Evolutionary conservation across 2,797 vertebrate genomes (phyloP), one percentile per base, ranked within the genome.

Genomic region (Champsocephalus gunnari): DNA sequence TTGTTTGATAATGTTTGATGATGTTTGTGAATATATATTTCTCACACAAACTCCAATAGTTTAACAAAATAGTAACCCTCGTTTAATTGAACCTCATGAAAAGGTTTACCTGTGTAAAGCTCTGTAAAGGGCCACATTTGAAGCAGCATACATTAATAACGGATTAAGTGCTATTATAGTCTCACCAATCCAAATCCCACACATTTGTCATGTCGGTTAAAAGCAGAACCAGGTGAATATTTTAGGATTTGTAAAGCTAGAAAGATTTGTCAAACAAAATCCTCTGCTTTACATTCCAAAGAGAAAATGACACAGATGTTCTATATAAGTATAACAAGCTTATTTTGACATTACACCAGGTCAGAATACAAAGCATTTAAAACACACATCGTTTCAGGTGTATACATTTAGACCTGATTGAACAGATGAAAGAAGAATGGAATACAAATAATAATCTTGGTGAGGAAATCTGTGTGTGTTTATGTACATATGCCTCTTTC

Each of bases 191-290:
- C 38, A 38, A 38, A 38, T 38, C 34, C 34, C 34, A 69, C 19
- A n/a, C 66, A 65, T 43, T 38, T 63, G 34, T 74, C 28, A 51
- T 50, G 61, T 73, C 63, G 80, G 51, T 66, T 45, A 68, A 21
- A 38, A 21, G 9, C 11, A 24, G 63, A 73, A 59, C 51, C 59
- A 80, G 77, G 78, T 84, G 54, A 56, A 66, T 65, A 41, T 44
- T 71, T 44, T 61, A 60, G 75, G 32, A 64, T 24, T 44, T 45
- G 19, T n/a, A 75, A 48, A 45, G 43, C n/a, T 32, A n/a, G 19
- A 59, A 44, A 47, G 17, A 74, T 73, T 67, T 64, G 44, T 67
- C 34, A 57, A 24, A 24, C 3, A 34, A 49, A 88, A 85, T 85
- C 70, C 72, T 38, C 63, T 60, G 62, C 51, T 83, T 44, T 56